Percentiles rank a stretch among this genome's conserved stretches.
phyloP scores from a whole-genome alignment of 2,113 vertebrate species.

The Malurus alboscapulatus region DNA sequence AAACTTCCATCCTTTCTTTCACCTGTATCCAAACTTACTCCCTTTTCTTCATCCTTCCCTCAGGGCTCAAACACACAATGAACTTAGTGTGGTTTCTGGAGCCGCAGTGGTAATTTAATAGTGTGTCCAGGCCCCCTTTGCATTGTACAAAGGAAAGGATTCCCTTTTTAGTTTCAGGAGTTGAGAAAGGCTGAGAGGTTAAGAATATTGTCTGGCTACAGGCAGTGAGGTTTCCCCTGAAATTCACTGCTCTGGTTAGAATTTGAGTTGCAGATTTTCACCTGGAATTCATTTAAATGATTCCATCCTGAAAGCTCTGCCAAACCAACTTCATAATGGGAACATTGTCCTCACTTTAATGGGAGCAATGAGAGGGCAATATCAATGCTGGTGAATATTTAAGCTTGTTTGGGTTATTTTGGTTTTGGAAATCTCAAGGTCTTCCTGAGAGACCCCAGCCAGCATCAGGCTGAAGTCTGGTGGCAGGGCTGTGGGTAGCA shows the following conservation, averaged over 20 bases:
- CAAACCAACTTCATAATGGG: not conserved
- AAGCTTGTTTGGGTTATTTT: not conserved
- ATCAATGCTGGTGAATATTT: not conserved
- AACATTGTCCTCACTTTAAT: not conserved
- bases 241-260: not conserved
- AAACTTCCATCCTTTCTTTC: not conserved
- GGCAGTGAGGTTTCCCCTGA: not conserved
- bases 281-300: constrained; percentile 31
- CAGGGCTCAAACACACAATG: not conserved
- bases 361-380: not conserved
- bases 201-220: not conserved
- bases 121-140: not conserved
- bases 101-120: not conserved
- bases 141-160: not conserved
- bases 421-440: not conserved
- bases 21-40: not conserved
- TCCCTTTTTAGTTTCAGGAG: not conserved
- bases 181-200: not conserved
- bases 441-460: not conserved
- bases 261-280: not conserved
- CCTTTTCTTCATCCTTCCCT: not conserved
- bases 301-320: not conserved
- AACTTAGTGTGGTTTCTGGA: not conserved
- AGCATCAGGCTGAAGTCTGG: not conserved
- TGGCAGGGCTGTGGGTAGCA: not conserved